Evolutionary conservation across 1,140 invertebrate genomes (phyloP).

Genomic region (Drepana arcuata): DNA sequence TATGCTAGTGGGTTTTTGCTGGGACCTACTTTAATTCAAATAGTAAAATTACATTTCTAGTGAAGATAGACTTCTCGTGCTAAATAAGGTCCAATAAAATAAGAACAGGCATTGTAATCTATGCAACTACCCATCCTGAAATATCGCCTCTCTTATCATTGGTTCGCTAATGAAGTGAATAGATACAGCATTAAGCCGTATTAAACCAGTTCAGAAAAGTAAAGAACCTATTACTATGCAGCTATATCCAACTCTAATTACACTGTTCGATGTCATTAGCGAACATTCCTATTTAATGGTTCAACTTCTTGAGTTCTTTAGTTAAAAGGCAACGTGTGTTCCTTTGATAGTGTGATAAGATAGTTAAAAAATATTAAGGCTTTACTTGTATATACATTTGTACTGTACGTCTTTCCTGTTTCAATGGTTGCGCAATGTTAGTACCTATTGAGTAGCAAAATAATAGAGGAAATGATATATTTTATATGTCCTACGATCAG

Average conservation of each 20-base stretch:
- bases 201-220: not conserved
- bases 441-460: too few species aligned
- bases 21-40: too few species aligned
- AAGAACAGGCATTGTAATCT: constrained; percentile 6
- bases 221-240: constrained; percentile 13
- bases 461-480: too few species aligned
- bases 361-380: too few species aligned
- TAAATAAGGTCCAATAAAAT: not conserved
- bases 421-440: too few species aligned
- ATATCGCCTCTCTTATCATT: constrained; percentile 14
- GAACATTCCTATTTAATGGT: constrained; percentile 31
- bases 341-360: constrained; percentile 11
- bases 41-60: not conserved
- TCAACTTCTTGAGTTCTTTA: constrained; percentile 10
- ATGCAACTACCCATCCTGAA: constrained; percentile 15
- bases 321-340: constrained; percentile 13
- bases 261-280: constrained; percentile 26
- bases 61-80: not conserved
- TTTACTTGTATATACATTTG: too few species aligned
- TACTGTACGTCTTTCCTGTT: too few species aligned
- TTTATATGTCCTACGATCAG: too few species aligned
- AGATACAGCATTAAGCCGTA: constrained; percentile 15
- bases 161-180: constrained; percentile 17
- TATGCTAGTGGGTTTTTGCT: too few species aligned
- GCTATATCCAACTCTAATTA: constrained; percentile 19